Base-by-base conservation (phyloP, 2,797 vertebrate genomes). In the Columba guinea region DNA sequence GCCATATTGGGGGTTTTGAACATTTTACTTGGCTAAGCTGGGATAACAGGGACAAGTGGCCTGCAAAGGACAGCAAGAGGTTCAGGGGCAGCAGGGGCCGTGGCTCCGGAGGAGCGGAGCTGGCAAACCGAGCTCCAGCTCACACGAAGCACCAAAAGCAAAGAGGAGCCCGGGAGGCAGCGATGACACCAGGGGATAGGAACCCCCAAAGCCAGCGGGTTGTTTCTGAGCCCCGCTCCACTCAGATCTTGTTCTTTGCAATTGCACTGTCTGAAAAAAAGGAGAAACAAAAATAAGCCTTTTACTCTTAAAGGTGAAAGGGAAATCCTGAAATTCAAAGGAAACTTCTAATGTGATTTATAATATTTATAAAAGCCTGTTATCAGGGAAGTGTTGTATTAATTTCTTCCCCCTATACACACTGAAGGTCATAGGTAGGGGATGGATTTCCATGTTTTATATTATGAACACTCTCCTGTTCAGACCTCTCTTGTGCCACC, bases 281-380 rank as follows among this genome's bases (percentile, higher is more conserved):
- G 7, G 12, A 70, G 39, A 62, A 76, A 70, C 1, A 34, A 84
- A 79, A 64, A 22, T 8, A 82, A 46, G 8, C 5, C 5, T 64
- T 80, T 59, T 85, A 71, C 79, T 91, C 28, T 70, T 51, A 62
- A 70, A 89, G 32, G 69, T 93, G 52, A 94, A 94, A 86, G 77
- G 74, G 89, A 94, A 96, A 94, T 89, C 93, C 90, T 89, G 90
- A 92, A 62, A 90, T 92, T 89, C 86, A 92, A 90, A 92, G 78
- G 75, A 90, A 94, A 83, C 34, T 67, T 75, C 73, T 80, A 8
- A 26, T 58, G n/a, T 78, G 75, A 95, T 92, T 95, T 80, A 87
- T 69, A 81, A 3, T 88, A 92, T 94, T 91, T 92, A 86, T 67
- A 82, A 90, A 90, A 65, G 27, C 32, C 35, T 49, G 22, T 67